A percentile compares a stretch with the other conserved stretches of the same genome.
Conservation (phyloP, 2,888 invertebrate species). For the Dorcus parallelipipedus region DNA sequence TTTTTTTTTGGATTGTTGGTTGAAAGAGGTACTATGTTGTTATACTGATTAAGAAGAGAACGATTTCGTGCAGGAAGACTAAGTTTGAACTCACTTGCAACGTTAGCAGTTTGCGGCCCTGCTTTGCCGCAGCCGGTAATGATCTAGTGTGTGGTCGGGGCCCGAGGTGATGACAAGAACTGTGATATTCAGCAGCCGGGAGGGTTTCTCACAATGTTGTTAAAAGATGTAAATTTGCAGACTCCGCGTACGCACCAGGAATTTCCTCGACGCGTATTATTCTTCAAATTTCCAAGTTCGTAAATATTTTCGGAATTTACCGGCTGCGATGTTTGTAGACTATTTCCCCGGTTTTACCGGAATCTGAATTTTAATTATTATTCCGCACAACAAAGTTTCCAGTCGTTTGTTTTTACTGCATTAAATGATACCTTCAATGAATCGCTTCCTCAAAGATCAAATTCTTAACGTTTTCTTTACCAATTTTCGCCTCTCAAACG, state of each 20-base stretch:
- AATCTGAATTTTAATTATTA: no score
- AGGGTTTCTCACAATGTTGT: conserved; percentile 27
- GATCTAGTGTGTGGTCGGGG: conserved; percentile 32
- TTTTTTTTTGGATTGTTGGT: no score
- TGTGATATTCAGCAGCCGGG: conserved; percentile 28
- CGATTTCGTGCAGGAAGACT: conserved; percentile 27
- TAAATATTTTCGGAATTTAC: conserved; percentile 1
- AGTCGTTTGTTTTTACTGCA: no score
- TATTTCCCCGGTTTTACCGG: neutral
- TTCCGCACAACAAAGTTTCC: no score
- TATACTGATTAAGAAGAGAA: neutral
- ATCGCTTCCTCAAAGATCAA: no score
- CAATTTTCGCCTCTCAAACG: no score
- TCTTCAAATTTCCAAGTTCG: conserved; percentile 5
- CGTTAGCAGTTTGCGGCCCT: conserved; percentile 28
- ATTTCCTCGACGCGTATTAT: conserved; percentile 20
- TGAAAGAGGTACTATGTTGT: no score
- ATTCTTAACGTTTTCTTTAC: no score
- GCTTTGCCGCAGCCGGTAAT: conserved; percentile 28
- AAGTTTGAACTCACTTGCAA: conserved; percentile 26
- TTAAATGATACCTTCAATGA: no score
- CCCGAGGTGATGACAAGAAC: conserved; percentile 30
- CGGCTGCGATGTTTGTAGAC: neutral
- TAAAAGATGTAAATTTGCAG: conserved; percentile 29
- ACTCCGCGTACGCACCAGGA: conserved; percentile 23